phyloP scores from a whole-genome alignment of 1,140 invertebrate genomes.

The Drosophila dunni region DNA sequence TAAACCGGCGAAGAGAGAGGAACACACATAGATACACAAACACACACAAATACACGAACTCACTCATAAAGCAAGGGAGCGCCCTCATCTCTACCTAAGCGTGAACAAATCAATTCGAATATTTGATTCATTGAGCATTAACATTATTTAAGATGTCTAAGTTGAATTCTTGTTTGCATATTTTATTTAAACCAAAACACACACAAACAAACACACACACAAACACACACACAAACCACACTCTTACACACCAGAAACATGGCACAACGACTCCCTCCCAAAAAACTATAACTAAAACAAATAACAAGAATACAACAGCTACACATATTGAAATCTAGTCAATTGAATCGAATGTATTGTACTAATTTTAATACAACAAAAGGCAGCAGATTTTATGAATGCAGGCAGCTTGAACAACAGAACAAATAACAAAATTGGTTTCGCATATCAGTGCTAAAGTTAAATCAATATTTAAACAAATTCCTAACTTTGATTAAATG shows the following conservation, averaged over 20 bases:
- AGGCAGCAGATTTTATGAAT: conserved; percentile 36
- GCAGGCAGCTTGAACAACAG: conserved; percentile 33
- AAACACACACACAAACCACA: too few species aligned
- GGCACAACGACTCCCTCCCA: conserved; percentile 69
- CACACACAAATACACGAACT: conserved; percentile 35
- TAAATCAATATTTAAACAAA: conserved; percentile 51
- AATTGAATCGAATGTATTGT: conserved; percentile 81
- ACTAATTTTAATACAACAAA: conserved; percentile 65
- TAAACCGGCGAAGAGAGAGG: conserved; percentile 14
- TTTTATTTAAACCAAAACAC: conserved; percentile 29
- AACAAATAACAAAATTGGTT: conserved; percentile 60
- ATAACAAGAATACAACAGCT: conserved; percentile 55
- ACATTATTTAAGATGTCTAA: conserved; percentile 61
- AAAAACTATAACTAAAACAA: conserved; percentile 9
- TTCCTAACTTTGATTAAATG: conserved; percentile 72
- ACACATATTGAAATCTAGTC: conserved; percentile 80
- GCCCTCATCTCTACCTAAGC: conserved; percentile 56
- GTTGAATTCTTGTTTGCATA: conserved; percentile 47
- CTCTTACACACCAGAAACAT: conserved; percentile 8
- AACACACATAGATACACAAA: conserved; percentile 28
- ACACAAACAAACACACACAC: too few species aligned
- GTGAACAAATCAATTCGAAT: conserved; percentile 51
- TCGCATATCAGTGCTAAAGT: conserved; percentile 66
- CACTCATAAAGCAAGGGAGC: conserved; percentile 43
- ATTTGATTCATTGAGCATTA: conserved; percentile 61